A percentile compares a stretch with the other conserved stretches of the same genome.
Evolutionary conservation across 2,888 invertebrate genomes (phyloP).

Genomic region (Apocheima hispidaria): DNA sequence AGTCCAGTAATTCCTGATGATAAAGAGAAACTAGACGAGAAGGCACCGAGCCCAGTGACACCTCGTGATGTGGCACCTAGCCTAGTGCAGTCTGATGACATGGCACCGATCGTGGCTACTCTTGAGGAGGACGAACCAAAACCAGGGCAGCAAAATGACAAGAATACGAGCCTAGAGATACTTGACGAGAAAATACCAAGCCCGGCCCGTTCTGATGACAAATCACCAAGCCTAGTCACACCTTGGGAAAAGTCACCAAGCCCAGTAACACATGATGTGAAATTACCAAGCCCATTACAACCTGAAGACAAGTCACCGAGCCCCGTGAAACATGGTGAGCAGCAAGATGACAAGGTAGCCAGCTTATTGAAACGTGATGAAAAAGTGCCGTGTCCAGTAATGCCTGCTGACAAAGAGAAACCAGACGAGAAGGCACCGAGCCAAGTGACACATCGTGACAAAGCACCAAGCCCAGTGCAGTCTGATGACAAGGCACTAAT

Average conservation of each 20-base stretch:
- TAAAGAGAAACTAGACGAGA: background rate
- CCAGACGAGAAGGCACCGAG: background rate
- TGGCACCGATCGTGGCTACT: no score
- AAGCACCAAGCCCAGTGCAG: conserved; percentile 8
- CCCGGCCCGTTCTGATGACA: conserved; percentile 21
- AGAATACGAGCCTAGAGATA: background rate
- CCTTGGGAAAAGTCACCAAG: background rate
- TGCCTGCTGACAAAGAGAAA: background rate
- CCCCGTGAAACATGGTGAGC: background rate
- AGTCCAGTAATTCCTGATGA: no score
- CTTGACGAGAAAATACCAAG: conserved; percentile 9
- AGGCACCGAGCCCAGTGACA: background rate
- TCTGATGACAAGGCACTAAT: conserved; percentile 29
- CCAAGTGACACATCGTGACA: conserved; percentile 12
- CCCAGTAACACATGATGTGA: background rate
- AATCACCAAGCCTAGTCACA: background rate
- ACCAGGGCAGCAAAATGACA: conserved; percentile 15
- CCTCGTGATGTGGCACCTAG: no score
- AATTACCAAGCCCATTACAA: background rate
- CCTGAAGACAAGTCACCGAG: background rate
- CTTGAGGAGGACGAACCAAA: background rate
- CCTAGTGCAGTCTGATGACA: no score
- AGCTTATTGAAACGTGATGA: background rate
- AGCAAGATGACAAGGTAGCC: background rate
- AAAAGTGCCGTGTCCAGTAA: background rate